Conservation (phyloP, 2,797 vertebrate species). For the Urophycis tenuis region DNA sequence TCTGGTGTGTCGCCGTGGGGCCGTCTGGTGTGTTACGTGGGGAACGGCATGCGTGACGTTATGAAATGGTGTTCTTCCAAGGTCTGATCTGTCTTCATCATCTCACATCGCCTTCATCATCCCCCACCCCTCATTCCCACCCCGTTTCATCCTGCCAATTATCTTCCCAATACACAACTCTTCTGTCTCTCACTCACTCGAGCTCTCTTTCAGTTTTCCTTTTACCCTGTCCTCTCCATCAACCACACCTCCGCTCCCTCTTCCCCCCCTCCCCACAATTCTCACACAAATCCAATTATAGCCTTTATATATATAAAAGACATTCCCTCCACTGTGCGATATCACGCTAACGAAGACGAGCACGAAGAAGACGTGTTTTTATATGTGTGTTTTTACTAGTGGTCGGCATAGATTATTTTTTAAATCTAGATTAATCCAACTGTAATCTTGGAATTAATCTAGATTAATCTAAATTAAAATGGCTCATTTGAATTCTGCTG, state of each 20-base stretch:
- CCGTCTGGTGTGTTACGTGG: background rate
- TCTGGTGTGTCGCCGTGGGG: too few species aligned
- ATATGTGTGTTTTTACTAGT: too few species aligned
- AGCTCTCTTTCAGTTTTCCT: too few species aligned
- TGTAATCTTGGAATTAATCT: too few species aligned
- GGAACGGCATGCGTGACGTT: background rate
- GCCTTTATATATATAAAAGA: background rate
- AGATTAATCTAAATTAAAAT: too few species aligned
- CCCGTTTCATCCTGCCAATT: background rate
- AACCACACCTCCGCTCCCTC: constrained; percentile 6
- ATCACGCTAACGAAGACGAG: too few species aligned
- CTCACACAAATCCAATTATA: constrained; percentile 36
- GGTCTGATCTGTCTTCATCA: background rate
- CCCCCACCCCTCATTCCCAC: background rate
- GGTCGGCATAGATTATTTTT: too few species aligned
- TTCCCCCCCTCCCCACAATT: background rate
- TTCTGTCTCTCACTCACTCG: background rate
- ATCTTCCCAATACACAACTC: background rate
- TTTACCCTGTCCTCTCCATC: background rate
- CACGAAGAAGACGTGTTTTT: too few species aligned
- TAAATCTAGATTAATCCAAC: too few species aligned
- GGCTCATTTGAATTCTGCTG: too few species aligned
- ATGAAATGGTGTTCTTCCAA: background rate
- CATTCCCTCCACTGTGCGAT: too few species aligned
- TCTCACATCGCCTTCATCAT: background rate